Evolutionary conservation across 2,797 vertebrate species (phyloP), one percentile per base, ranked within the genome.

Genomic region (Tarsius wallacei): DNA sequence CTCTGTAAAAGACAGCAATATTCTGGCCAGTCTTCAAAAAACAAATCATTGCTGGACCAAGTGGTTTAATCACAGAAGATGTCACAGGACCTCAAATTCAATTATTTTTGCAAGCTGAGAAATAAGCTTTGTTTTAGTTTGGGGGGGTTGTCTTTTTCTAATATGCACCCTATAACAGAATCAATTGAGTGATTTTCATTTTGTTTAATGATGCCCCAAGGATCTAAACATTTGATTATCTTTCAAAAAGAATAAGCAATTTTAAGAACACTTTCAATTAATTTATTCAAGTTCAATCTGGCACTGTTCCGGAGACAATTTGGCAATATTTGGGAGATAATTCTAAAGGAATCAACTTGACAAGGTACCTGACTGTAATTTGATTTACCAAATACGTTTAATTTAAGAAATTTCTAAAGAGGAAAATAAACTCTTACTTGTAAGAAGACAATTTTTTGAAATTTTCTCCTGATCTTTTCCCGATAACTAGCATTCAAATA

Each of bases 211-310:
- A 96, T 96, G 88, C 78, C 95, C 88, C 36, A 68, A 96, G 91
- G 94, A 88, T 86, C 51, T 47, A 91, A 94, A 89, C 26, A 76
- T 96, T 96, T 88, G 73, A 77, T 93, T 96, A 73, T 66, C 17
- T 95, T 94, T 97, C 91, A 88, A 92, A 91, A 93, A 80, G 1
- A 22, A 96, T 89, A 96, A 91, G 63, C 91, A 97, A 95, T 97
- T 96, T 88, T 59, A 85, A 88, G 74, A 90, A 96, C 11, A 33
- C 63, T 96, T 95, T 93, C 63, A 94, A 83, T 95, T 96, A 97
- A 94, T 96, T 96, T 96, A 95, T 96, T 96, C 94, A 94, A 66
- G 93, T 90, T 96, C 71, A 94, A 92, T 95, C 73, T 80, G 93
- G 66, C 61, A 82, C 73, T 95, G 63, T 95, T 95, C 94, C 61